Evolutionary conservation across 2,888 invertebrate genomes (phyloP).

Genomic region (Tetanocera ferruginea): DNA sequence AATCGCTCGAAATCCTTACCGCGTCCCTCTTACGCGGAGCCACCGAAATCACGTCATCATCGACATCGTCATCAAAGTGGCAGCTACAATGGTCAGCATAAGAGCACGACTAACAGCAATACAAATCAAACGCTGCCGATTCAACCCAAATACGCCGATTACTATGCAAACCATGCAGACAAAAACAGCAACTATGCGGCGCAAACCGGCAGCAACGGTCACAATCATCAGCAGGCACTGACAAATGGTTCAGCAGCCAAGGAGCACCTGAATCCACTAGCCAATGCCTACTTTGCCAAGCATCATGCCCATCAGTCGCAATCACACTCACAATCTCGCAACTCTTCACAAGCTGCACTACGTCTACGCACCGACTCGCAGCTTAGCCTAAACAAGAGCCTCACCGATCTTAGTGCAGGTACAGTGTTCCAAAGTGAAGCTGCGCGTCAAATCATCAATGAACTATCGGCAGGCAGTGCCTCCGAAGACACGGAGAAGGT

Average conservation of each 20-base stretch:
- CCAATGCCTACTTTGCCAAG: slow-evolving; percentile 65
- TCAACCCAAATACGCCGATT: slow-evolving; percentile 52
- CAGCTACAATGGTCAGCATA: slow-evolving; percentile 49
- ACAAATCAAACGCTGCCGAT: background rate
- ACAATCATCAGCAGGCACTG: slow-evolving; percentile 55
- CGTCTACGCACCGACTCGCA: slow-evolving; percentile 68
- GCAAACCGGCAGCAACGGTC: slow-evolving; percentile 52
- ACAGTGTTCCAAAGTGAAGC: slow-evolving; percentile 87
- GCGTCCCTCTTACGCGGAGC: slow-evolving; percentile 67
- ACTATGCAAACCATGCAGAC: slow-evolving; percentile 56
- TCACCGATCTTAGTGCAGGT: slow-evolving; percentile 78
- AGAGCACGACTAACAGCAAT: slow-evolving; percentile 26
- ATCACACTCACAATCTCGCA: slow-evolving; percentile 48
- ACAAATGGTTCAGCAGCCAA: slow-evolving; percentile 58
- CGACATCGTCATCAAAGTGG: slow-evolving; percentile 55
- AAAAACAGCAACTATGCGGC: slow-evolving; percentile 63
- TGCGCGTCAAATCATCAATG: slow-evolving; percentile 87
- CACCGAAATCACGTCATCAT: slow-evolving; percentile 56
- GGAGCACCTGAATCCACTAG: slow-evolving; percentile 62
- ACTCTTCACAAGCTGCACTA: slow-evolving; percentile 59
- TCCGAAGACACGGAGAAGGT: slow-evolving; percentile 68
- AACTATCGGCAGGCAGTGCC: slow-evolving; percentile 75
- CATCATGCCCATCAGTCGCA: slow-evolving; percentile 48
- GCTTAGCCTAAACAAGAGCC: slow-evolving; percentile 68
- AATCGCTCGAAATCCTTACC: slow-evolving; percentile 73